Evolutionary conservation across 2,888 invertebrate species (phyloP), one percentile per base, ranked within the genome.

Genomic region (Ypsolopha scabrella): DNA sequence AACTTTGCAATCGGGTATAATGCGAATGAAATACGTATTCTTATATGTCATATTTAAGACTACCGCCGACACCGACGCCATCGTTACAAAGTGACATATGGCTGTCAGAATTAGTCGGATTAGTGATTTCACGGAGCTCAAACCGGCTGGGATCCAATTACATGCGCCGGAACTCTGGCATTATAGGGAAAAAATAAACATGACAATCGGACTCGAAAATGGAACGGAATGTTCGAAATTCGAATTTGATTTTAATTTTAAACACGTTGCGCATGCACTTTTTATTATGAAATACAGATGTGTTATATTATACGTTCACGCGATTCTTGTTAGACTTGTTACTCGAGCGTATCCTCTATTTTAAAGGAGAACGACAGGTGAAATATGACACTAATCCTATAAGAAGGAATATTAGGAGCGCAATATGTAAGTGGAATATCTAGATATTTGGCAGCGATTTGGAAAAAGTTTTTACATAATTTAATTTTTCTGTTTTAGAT

Each of bases 91-190:
- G 71, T 83, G 82, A 86, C 86, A 85, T 86, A 85, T 83, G 82
- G 82, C 76, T 82, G 85, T 83, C 85, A 82, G 76, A 85, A 85
- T 85, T 85, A 85, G 82, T 73, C 74, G 79, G 83, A 85, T 86
- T 86, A 85, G 82, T 83, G 79, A 85, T 86, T 85, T 83, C 77
- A 83, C 80, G 82, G 81, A 67, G 76, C 69, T 67, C 71, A 61
- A 62, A 71, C 67, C 74, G 70, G 62, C 71, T 68, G 70, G 83
- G 65, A 75, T 83, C 83, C 82, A 85, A 85, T 86, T 85, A 85
- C 75, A 67, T 7, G 61, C 73, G 64, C 72, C 72, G 77, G 75
- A 80, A 77, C 80, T 70, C 60, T 64, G 67, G 72, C 73, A 72
- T 76, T 70, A 72, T 68, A 59, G 60, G 58, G 68, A 75, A 80